Evolutionary conservation across 2,113 vertebrate genomes (phyloP), one percentile per base, ranked within the genome.

Genomic region (Cephalopterus ornatus): DNA sequence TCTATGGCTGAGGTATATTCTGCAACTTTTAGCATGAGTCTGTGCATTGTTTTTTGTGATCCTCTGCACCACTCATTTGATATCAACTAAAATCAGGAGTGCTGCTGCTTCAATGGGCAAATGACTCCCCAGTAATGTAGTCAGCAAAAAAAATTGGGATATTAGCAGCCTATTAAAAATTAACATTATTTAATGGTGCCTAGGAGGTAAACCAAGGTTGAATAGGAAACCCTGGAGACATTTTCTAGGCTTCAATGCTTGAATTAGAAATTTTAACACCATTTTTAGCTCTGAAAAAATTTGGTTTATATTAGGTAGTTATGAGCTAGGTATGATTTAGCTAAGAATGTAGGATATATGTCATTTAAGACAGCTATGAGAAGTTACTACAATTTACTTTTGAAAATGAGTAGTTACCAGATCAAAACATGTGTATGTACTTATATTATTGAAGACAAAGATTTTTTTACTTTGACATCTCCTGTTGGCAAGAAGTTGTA

Each of bases 91-190:
- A 83, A 66, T 4, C 1, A 1, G 39, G 53, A 72, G 12, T 15
- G 30, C 5, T 33, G 35, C 68, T 87, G 32, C 39, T 55, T 39
- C 81, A 6, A 8, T 12, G 62, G 41, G 26, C 73, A 47, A 88
- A 32, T 65, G 53, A 56, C n/a, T 94, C 44, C 58, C n/a, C 62
- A n/a, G 32, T 56, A 93, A 92, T 26, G 9, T 2, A 85, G 44
- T 41, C 66, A 46, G 30, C 26, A 18, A n/a, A 61, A 72, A 81
- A 59, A 78, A n/a, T 39, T 16, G 26, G 55, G 46, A 61, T 88
- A 95, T 83, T 95, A 90, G 46, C 9, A 53, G 19, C 26, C 37
- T 73, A 77, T 95, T 92, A 95, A 94, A 92, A 95, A 94, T 88
- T 88, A 86, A 92, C 62, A 33, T 39, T 83, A 41, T 90, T 88